Evolutionary conservation across 1,140 invertebrate genomes (phyloP), one percentile per base, ranked within the genome.

Genomic region (Temnothorax nylanderi): DNA sequence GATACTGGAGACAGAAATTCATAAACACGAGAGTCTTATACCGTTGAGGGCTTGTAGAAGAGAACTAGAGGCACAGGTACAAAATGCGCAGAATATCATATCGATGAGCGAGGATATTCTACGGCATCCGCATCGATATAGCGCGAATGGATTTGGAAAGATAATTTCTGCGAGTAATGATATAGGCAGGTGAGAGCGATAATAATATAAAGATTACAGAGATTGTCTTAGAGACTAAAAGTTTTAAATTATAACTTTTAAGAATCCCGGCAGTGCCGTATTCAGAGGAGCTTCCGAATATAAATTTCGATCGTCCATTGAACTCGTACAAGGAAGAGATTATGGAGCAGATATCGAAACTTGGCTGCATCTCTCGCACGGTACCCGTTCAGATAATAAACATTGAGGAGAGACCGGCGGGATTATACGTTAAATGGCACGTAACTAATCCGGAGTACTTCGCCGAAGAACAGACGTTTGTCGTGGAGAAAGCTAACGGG

Each of bases 21-120:
- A 89, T 77, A 91, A 89, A 69, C 78, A 82, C 49, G 92, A 92
- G 65, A 88, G 85, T 67, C 62, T 92, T 6, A 85, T 80, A 47
- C 92, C 92, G n/a, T 71, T 92, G 26, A 90, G 65, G 82, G 91
- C 88, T 32, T 92, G 92, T 64, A 89, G 91, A 58, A 89, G 81
- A 56, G 90, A 92, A 56, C 87, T 92, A 5, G 86, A 92, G 10
- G 80, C 77, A 8, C 87, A 90, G 58, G 80, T 92, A 72, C 81
- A 26, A 77, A 90, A 84, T 67, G 91, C 82, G 18, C 88, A 56
- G 21, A 86, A 80, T 21, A 76, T 87, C 0, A 86, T 90, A 26
- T 69, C 64, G 21, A 64, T 81, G 56, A 90, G 89, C 67, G 71
- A 90, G 58, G 75, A 58, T 56, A 77, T 87, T 58, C 62, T 88